These are phyloP conservation scores for Daboia siamensis DNA, from an alignment of 2,113 vertebrate genomes.

Conservation along the genomic window DNA sequence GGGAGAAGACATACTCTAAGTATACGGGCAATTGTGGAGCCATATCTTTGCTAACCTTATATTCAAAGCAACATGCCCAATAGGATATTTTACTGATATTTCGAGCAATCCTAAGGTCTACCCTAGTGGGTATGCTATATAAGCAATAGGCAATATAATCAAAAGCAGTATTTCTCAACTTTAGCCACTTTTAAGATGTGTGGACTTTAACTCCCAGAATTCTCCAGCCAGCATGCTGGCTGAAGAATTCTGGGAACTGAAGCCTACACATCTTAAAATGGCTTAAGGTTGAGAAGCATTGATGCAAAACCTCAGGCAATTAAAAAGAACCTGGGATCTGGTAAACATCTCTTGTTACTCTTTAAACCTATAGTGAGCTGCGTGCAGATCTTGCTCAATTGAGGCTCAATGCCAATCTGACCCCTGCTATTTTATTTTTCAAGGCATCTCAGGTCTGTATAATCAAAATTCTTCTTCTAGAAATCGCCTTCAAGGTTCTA, in stretches of 20 bases:
- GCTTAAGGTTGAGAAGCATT: too few species aligned
- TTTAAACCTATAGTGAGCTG: background rate
- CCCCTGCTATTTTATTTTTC: background rate
- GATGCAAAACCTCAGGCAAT: background rate
- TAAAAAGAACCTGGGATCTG: background rate
- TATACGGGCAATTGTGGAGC: background rate
- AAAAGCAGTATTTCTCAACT: background rate
- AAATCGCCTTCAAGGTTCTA: background rate
- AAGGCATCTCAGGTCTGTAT: background rate
- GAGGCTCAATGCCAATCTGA: too few species aligned
- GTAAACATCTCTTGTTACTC: background rate
- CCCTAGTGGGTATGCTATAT: background rate
- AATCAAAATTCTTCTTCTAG: background rate
- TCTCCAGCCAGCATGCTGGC: too few species aligned
- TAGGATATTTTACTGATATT: background rate
- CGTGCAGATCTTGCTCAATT: background rate
- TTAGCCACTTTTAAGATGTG: too few species aligned
- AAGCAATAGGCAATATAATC: background rate
- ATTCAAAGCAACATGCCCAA: background rate
- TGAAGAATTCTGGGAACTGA: too few species aligned
- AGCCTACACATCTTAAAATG: too few species aligned
- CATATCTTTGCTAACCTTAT: background rate
- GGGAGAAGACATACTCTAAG: background rate
- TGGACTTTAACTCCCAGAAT: too few species aligned
- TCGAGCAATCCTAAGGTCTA: background rate